Evolutionary conservation across 2,797 vertebrate genomes (phyloP), one percentile per base, ranked within the genome.

Genomic region (Spinibarbus caldwelli): DNA sequence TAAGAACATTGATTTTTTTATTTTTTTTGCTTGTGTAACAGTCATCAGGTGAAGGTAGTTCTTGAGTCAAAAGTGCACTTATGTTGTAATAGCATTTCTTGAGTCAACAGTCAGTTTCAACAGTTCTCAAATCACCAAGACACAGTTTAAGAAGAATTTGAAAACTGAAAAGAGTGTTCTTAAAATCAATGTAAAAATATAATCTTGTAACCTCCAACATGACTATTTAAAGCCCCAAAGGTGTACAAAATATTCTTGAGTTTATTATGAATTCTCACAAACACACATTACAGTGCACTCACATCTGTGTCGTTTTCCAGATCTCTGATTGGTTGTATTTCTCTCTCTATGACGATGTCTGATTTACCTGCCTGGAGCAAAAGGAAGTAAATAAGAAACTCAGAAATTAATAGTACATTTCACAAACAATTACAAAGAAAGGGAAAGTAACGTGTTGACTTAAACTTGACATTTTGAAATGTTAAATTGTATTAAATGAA

Each of bases 301-400:
- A 96, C 95, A 84, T 96, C 95, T 79, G 94, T 93, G 36, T 95
- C 95, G 80, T 90, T 93, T 88, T 95, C 94, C 52, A 95, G 91
- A 52, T 94, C 92, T 47, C 91, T 90, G 57, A 95, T 86, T 2
- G 92, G 85, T 34, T 92, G 92, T 1, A 80, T 83, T 23, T 95
- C 94, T 62, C 92, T 92, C 59, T 88, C 90, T 43, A 87, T 80
- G 38, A 78, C 21, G 1, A 64, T 73, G 26, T 95, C 94, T 4
- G 91, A 59, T 81, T 93, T 94, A 19, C 87, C 83, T 45, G 83
- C 23, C 95, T 95, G 87, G 71, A 93, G 89, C 43, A 49, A 38
- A 90, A 83, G 12, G 67, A 21, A 19, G 14, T 7, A 36, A 17
- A 64, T 62, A 62, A 52, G 49, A 52, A 21, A 21, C 52, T 23